Evolutionary conservation across 2,797 vertebrate genomes (phyloP).

Genomic region (Tadarida brasiliensis): DNA sequence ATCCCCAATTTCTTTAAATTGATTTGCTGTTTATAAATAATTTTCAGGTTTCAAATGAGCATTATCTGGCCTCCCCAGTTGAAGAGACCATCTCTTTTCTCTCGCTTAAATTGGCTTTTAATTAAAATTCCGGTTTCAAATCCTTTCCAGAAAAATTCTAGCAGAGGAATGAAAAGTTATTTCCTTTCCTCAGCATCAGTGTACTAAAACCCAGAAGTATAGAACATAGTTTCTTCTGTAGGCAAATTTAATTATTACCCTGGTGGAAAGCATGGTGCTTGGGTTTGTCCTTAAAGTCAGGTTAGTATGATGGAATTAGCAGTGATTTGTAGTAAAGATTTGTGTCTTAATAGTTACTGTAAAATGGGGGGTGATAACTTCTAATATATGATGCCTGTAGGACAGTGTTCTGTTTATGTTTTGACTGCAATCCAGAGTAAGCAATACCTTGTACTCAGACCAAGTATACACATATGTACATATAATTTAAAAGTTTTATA

Average conservation of each 20-base stretch:
- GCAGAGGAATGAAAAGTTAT: conserved; percentile 20
- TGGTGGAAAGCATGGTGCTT: neutral
- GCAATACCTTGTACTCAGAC: neutral
- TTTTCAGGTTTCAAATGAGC: neutral
- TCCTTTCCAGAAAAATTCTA: neutral
- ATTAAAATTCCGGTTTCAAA: conserved; percentile 29
- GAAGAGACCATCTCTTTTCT: neutral
- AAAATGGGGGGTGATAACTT: neutral
- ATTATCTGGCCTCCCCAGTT: neutral
- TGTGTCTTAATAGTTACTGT: conserved; percentile 5
- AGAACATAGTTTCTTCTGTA: neutral
- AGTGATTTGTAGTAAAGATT: conserved; percentile 32
- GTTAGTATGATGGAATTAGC: neutral
- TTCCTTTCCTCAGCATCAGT: neutral
- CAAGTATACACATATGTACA: neutral
- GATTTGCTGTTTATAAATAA: conserved; percentile 21
- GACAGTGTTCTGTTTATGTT: conserved; percentile 8
- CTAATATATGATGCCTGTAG: conserved; percentile 7
- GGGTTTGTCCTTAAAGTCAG: conserved; percentile 9
- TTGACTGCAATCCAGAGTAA: neutral
- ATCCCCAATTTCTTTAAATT: conserved; percentile 18
- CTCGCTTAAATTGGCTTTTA: neutral
- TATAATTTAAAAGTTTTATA: neutral
- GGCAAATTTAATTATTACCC: neutral
- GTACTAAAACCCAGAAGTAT: neutral